Evolutionary conservation across 2,888 invertebrate species (phyloP).

Genomic region (Coelinius sp.): DNA sequence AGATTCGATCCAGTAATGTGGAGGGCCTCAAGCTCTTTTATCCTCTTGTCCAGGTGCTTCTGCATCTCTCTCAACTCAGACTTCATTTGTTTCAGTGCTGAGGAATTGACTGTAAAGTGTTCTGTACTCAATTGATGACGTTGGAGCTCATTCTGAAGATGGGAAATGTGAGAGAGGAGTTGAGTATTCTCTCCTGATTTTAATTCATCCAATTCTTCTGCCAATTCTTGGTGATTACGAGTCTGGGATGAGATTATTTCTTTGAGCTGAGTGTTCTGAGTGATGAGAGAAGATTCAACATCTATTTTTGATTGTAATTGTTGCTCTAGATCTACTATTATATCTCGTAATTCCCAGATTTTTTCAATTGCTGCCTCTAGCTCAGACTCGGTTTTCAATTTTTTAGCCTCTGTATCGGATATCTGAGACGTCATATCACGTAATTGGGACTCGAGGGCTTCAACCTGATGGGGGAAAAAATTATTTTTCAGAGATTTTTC

Average conservation of each 20-base stretch:
- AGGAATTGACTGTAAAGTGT: conserved; percentile 71
- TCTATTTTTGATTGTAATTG: conserved; percentile 80
- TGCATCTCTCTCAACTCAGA: conserved; percentile 78
- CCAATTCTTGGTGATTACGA: conserved; percentile 73
- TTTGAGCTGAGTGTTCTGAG: conserved; percentile 75
- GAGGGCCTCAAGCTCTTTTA: conserved; percentile 80
- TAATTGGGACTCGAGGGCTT: conserved; percentile 83
- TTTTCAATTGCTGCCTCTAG: conserved; percentile 84
- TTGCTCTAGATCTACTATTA: conserved; percentile 82
- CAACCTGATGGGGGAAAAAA: conserved; percentile 75
- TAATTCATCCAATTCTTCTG: conserved; percentile 73
- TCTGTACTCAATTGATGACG: conserved; percentile 72
- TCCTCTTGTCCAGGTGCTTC: conserved; percentile 78
- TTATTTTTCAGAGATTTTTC: background rate
- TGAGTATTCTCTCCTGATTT: conserved; percentile 71
- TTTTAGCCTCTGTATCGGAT: conserved; percentile 75
- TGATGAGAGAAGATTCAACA: conserved; percentile 76
- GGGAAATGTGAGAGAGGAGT: conserved; percentile 70
- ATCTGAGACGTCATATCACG: conserved; percentile 79
- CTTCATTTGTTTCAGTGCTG: conserved; percentile 71
- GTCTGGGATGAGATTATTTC: conserved; percentile 74
- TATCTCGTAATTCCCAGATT: conserved; percentile 81
- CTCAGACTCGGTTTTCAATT: conserved; percentile 79
- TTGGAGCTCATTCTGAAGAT: conserved; percentile 72
- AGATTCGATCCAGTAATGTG: conserved; percentile 78